A percentile compares a stretch with the other conserved stretches of the same genome.
Conservation (phyloP, 2,113 vertebrate species). For the Melanotaenia duboulayi region DNA sequence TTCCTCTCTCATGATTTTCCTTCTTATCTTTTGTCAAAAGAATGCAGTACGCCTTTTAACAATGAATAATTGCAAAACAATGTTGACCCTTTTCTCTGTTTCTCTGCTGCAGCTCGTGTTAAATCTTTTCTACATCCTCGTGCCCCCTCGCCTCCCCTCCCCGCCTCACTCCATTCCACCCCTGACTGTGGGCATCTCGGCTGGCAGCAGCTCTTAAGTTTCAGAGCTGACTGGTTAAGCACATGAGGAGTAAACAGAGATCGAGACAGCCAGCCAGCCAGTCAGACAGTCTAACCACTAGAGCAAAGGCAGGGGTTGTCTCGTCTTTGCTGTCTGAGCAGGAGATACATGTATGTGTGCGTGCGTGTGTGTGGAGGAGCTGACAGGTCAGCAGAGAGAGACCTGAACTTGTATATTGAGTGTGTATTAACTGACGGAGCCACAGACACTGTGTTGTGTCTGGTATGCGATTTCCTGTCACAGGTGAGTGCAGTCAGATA, state of each 20-base stretch:
- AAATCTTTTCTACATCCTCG: slow-evolving; percentile 2
- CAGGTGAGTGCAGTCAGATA: too few relatives aligned
- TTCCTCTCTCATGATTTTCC: background rate
- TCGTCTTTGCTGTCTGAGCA: slow-evolving; percentile 24
- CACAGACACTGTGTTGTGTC: background rate
- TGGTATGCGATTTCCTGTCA: background rate
- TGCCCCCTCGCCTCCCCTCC: background rate
- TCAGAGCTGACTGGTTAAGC: slow-evolving; percentile 52
- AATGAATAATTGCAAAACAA: slow-evolving; percentile 28
- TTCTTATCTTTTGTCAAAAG: background rate
- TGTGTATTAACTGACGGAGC: background rate
- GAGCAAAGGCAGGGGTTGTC: slow-evolving; percentile 41
- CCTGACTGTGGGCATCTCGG: slow-evolving; percentile 35
- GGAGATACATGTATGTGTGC: slow-evolving; percentile 4
- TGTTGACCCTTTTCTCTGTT: background rate
- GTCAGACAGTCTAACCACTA: slow-evolving; percentile 54
- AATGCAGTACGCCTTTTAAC: background rate
- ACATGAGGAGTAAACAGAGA: slow-evolving; percentile 69
- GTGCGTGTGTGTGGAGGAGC: background rate
- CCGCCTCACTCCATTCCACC: background rate
- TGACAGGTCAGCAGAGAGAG: slow-evolving; percentile 1
- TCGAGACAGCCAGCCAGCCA: slow-evolving; percentile 57
- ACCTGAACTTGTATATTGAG: background rate
- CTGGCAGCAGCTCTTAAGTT: slow-evolving; percentile 61
- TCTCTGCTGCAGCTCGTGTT: slow-evolving; percentile 9